These are phyloP conservation scores for Rhopalosiphum padi DNA, from an alignment of 1,140 invertebrate species.

Conservation along the genomic window DNA sequence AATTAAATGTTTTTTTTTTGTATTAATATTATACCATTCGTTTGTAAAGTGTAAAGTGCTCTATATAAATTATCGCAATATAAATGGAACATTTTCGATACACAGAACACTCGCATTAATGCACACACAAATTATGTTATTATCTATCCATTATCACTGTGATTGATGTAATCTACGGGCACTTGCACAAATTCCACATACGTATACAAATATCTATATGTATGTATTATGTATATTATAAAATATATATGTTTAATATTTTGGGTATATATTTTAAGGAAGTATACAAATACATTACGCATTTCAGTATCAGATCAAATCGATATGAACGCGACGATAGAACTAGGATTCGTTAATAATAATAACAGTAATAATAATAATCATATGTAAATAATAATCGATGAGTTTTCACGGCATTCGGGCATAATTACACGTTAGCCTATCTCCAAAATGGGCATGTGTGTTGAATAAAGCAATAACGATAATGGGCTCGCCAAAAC, in stretches of 20 bases:
- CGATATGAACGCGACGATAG: neutral
- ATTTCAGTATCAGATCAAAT: neutral
- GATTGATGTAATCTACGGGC: neutral
- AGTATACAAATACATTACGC: neutral
- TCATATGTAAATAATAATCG: neutral
- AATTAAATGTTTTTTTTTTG: neutral
- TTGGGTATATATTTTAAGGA: neutral
- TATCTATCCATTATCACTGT: neutral
- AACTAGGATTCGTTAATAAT: neutral
- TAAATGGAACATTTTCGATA: neutral
- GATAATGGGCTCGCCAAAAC: neutral
- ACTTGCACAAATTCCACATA: neutral
- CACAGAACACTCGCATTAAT: neutral
- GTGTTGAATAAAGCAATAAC: neutral
- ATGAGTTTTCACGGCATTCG: neutral
- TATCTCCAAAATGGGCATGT: conserved; percentile 22
- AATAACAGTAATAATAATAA: neutral
- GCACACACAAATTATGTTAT: neutral
- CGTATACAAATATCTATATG: neutral
- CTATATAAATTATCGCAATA: neutral
- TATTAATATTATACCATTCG: neutral
- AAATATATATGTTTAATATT: neutral
- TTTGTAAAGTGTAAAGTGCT: neutral
- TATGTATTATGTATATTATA: neutral
- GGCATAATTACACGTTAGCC: conserved; percentile 8